Evolutionary conservation across 2,113 vertebrate species (phyloP).

Genomic region (Labeo rohita): DNA sequence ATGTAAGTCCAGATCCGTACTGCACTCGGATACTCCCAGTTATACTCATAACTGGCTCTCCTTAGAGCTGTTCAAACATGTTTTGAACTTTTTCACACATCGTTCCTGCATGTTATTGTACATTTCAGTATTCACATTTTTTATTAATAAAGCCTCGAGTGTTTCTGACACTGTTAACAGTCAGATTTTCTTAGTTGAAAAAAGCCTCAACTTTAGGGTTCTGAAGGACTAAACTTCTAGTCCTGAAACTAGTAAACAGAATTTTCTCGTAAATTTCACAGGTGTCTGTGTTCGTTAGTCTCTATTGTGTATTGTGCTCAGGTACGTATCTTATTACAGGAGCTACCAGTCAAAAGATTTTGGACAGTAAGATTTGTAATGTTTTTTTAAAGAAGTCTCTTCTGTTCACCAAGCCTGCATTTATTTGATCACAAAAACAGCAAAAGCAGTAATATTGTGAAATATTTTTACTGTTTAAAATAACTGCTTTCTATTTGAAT

Average conservation of each 20-base stretch:
- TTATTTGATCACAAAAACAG: too few species aligned
- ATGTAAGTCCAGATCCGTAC: not conserved
- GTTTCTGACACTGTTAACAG: not conserved
- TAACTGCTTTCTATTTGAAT: too few species aligned
- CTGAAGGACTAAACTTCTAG: not conserved
- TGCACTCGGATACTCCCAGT: not conserved
- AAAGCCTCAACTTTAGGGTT: not conserved
- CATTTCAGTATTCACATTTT: slow-evolving; percentile 31
- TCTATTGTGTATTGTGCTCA: not conserved
- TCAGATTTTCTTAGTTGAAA: not conserved
- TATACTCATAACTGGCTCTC: slow-evolving; percentile 2
- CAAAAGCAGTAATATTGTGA: too few species aligned
- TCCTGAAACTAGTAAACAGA: not conserved
- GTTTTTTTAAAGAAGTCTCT: too few species aligned
- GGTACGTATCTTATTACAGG: not conserved
- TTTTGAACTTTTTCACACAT: slow-evolving; percentile 21
- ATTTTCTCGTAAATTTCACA: not conserved
- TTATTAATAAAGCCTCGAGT: not conserved
- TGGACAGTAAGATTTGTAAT: too few species aligned
- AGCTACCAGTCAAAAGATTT: too few species aligned
- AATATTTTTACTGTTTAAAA: too few species aligned
- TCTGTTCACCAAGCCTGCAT: too few species aligned
- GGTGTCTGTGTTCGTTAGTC: slow-evolving; percentile 5
- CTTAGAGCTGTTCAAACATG: slow-evolving; percentile 39
- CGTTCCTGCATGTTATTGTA: slow-evolving; percentile 41